Percentiles rank a stretch among this genome's conserved stretches.
Evolutionary conservation across 2,113 vertebrate genomes (phyloP).

Genomic region (Poeciliopsis turrubarensis): DNA sequence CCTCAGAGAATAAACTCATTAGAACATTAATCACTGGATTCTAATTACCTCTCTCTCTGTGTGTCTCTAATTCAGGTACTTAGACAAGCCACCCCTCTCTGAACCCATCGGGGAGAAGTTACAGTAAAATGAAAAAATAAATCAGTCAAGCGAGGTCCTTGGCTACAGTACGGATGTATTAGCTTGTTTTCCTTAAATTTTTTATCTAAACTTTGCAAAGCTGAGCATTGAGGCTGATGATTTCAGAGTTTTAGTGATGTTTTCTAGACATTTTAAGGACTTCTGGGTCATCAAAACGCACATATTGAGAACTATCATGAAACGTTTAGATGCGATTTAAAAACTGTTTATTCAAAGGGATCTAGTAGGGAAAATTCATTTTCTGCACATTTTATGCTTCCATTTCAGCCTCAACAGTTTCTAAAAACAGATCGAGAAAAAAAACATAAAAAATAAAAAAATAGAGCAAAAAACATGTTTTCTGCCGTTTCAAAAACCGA

Average conservation of each 20-base stretch:
- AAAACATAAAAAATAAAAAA: no score
- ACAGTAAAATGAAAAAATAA: constrained; percentile 46
- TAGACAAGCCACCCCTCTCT: constrained; percentile 32
- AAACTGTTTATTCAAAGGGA: no score
- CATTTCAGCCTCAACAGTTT: no score
- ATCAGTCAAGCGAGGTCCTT: constrained; percentile 2
- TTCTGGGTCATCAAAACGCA: no score
- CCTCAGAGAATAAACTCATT: constrained; percentile 79
- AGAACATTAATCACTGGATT: constrained; percentile 79
- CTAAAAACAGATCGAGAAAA: no score
- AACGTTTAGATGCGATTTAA: no score
- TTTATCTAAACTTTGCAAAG: not conserved
- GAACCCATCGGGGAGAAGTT: constrained; percentile 40
- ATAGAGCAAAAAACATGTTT: no score
- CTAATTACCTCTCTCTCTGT: constrained; percentile 70
- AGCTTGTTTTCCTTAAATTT: not conserved
- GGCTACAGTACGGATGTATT: not conserved
- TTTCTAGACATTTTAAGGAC: no score
- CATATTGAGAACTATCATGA: no score
- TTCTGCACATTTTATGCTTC: no score
- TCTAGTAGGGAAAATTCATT: no score
- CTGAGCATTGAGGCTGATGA: not conserved
- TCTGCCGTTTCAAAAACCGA: no score
- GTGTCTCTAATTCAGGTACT: constrained; percentile 52
- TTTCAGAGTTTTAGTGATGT: not conserved